Base-by-base conservation (phyloP, 2,797 vertebrate species). In the Streptopelia turtur region DNA sequence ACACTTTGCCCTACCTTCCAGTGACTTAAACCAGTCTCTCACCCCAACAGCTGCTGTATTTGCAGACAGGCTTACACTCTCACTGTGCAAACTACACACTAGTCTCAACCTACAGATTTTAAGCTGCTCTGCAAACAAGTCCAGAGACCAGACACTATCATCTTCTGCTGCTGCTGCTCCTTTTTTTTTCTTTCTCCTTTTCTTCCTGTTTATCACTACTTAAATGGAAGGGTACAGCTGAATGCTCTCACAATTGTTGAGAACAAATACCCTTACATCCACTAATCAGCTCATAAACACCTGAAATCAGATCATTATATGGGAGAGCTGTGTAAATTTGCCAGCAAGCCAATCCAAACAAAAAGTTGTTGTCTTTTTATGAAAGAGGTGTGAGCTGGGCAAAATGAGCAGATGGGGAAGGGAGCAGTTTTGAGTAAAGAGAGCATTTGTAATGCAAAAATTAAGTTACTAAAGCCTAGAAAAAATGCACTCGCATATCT, bases 281-380 rank as follows among this genome's bases (percentile, higher is more conserved):
- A 11, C 43, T 70, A 75, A 81, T 65, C 43, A 70, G 28, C 16
- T 93, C 70, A 66, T 25, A 47, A 49, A 57, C 76, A 86, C 66
- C 50, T 93, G 89, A 90, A 91, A 90, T 69, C 70, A 88, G 79
- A 71, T 79, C 20, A 52, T 37, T 59, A 35, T 31, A 72, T 39
- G 55, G 6, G 20, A 89, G 25, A 75, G 55, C 80, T 95, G 55
- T 79, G 74, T 76, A 76, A 93, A 93, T 86, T 88, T 94, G 52
- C 43, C 45, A 83, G 33, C 25, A 88, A 89, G 55, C 31, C 83
- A 72, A 69, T 24, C 25, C 59, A 91, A 93, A 92, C 37, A 78
- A 81, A 52, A 79, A 68, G 31, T 33, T 85, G 52, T 31, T 93
- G 39, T 66, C 70, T 72, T 12, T 61, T 93, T 90, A 52, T 84